Conservation (phyloP, 2,797 vertebrate species). For the Benthosema pterotum region DNA sequence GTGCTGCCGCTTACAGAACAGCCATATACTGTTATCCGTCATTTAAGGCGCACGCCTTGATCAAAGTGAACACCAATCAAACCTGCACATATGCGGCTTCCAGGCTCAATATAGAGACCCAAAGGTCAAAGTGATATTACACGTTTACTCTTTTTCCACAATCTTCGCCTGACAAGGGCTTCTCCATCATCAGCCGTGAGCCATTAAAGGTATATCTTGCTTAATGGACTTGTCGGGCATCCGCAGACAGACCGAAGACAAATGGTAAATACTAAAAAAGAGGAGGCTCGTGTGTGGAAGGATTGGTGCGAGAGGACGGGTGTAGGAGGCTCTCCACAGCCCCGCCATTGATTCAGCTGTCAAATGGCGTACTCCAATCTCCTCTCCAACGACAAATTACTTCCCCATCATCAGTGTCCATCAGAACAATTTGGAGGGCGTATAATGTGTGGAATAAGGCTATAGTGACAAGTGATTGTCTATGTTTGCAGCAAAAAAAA, state of each 20-base stretch:
- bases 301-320: slow-evolving; percentile 44
- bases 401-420: slow-evolving; percentile 56
- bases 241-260: slow-evolving; percentile 77
- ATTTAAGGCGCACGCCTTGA: slow-evolving; percentile 26
- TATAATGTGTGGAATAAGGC: slow-evolving; percentile 44
- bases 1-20: not conserved
- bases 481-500: slow-evolving; percentile 12
- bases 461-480: slow-evolving; percentile 26
- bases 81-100: slow-evolving; percentile 36
- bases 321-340: slow-evolving; percentile 58
- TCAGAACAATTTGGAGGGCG: slow-evolving; percentile 59
- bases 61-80: slow-evolving; percentile 32
- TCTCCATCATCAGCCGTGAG: slow-evolving; percentile 77
- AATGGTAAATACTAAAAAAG: slow-evolving; percentile 81
- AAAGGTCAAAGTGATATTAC: slow-evolving; percentile 70
- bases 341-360: slow-evolving; percentile 75
- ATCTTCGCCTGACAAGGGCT: slow-evolving; percentile 72
- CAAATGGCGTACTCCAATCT: slow-evolving; percentile 70
- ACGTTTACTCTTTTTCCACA: slow-evolving; percentile 71
- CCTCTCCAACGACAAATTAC: slow-evolving; percentile 70
- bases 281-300: slow-evolving; percentile 66
- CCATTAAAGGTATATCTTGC: slow-evolving; percentile 78
- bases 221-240: slow-evolving; percentile 82
- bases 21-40: not conserved
- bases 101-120: slow-evolving; percentile 51